phyloP scores from a whole-genome alignment of 2,888 invertebrate genomes.

The Mythimna pallens region DNA sequence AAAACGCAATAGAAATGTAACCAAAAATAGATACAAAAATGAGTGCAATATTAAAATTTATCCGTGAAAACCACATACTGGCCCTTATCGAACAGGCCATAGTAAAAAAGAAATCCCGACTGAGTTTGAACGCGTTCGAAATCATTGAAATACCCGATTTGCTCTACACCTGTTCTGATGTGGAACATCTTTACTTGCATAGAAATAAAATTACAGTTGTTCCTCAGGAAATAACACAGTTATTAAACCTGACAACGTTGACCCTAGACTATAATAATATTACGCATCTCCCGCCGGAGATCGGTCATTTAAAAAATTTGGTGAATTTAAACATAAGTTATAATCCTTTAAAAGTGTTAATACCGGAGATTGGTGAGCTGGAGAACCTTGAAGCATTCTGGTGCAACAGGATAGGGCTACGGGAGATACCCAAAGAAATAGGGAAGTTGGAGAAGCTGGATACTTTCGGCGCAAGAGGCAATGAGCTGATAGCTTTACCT shows the following conservation, averaged over 20 bases:
- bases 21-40: conserved; percentile 82
- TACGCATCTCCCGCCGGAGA: conserved; percentile 90
- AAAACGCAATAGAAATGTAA: conserved; percentile 84
- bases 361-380: conserved; percentile 91
- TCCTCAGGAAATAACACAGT: conserved; percentile 85
- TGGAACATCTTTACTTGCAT: conserved; percentile 92
- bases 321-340: conserved; percentile 92
- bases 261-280: conserved; percentile 93
- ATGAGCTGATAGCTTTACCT: conserved; percentile 90
- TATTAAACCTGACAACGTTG: conserved; percentile 91
- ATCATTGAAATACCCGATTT: conserved; percentile 91
- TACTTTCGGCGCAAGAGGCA: conserved; percentile 92
- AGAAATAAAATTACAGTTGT: conserved; percentile 91
- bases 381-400: conserved; percentile 92
- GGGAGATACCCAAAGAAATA: conserved; percentile 91
- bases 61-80: conserved; percentile 92
- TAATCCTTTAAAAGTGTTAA: conserved; percentile 91
- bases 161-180: conserved; percentile 89
- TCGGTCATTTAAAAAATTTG: conserved; percentile 90
- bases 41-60: conserved; percentile 93
- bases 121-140: conserved; percentile 92
- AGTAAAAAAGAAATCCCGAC: conserved; percentile 89
- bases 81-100: conserved; percentile 92
- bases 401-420: conserved; percentile 91
- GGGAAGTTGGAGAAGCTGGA: conserved; percentile 91